Base-by-base conservation (phyloP, 2,797 vertebrate species). In the Poecilia wingei region DNA sequence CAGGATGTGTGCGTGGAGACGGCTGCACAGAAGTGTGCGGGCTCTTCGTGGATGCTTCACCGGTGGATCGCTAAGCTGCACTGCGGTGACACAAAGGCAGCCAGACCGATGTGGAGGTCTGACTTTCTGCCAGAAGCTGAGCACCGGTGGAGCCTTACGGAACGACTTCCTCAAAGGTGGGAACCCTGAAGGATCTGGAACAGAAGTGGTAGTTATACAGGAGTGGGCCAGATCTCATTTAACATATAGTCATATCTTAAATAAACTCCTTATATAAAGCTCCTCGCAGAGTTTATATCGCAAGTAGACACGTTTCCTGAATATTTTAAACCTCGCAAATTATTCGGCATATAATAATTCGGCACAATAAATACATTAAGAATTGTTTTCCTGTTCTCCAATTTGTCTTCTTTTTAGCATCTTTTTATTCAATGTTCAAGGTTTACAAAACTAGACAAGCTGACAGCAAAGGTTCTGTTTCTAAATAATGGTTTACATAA, bases 131-230 rank as follows among this genome's bases (percentile, higher is more conserved):
- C 86, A n/a, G 7, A 81, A 78, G 77, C 81, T 96, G 71, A 91
- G 88, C 16, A 93, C 92, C 0, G 79, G 90, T 25, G 55, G 66
- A 49, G 18, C 41, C 46, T 69, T 86, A 0, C 86, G 81, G 2
- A 93, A 82, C 8, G 93, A 94, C 73, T 91, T 94, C 57, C 87
- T 91, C 9, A 94, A 95, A 94, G 95, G 96, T 96, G 79, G 25
- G 81, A 1, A 6, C 45, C 2, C 22, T 0, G 31, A 0, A 0
- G 41, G 1, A 22, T 22, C 61, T 22, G 16, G 18, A 36, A 14
- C 22, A 22, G 0, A 18, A 74, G 18, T 25, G n/a, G 14, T 2
- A 0, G 16, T 0, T 3, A 14, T 0, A 6, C 20, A 41, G 3
- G 5, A 45, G 13, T 3, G 12, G 13, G 7, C 36, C 2, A 6